These are phyloP conservation scores for Condylostylus longicornis DNA, from an alignment of 1,140 invertebrate genomes.

Conservation along the genomic window DNA sequence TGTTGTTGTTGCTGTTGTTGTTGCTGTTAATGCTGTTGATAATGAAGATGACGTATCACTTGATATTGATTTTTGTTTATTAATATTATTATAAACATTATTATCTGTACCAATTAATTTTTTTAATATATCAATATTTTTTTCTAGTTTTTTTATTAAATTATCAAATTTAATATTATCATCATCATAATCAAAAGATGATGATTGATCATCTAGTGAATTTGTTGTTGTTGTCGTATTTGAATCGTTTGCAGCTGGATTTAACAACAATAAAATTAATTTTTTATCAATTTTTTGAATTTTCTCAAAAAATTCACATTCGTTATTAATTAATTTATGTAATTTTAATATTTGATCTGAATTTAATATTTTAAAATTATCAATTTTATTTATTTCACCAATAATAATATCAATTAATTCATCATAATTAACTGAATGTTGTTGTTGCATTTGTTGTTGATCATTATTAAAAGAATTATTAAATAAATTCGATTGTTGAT, in stretches of 20 bases:
- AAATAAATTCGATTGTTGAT: not conserved
- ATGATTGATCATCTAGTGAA: constrained; percentile 12
- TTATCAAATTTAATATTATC: constrained; percentile 13
- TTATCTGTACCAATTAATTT: constrained; percentile 25
- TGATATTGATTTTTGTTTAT: not conserved
- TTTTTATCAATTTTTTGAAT: constrained; percentile 26
- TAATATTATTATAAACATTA: constrained; percentile 12
- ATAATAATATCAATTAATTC: constrained; percentile 20
- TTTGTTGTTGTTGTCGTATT: too few relatives aligned
- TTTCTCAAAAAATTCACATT: constrained; percentile 23
- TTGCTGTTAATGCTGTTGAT: not conserved
- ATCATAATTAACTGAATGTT: not conserved
- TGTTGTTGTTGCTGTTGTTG: constrained; percentile 2
- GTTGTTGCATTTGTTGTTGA: constrained; percentile 3
- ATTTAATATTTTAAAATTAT: constrained; percentile 17
- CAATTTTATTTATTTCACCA: constrained; percentile 27
- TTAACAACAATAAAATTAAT: constrained; percentile 21
- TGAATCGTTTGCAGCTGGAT: constrained; percentile 24
- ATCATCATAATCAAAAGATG: constrained; percentile 3
- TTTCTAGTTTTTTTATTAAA: constrained; percentile 24
- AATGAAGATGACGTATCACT: not conserved
- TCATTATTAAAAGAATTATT: constrained; percentile 3
- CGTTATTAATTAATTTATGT: constrained; percentile 15
- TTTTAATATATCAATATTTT: constrained; percentile 26
- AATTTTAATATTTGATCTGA: constrained; percentile 16